A percentile compares a stretch with the other conserved stretches of the same genome.
phyloP scores from a whole-genome alignment of 1,140 invertebrate genomes.

The Ephestia elutella region DNA sequence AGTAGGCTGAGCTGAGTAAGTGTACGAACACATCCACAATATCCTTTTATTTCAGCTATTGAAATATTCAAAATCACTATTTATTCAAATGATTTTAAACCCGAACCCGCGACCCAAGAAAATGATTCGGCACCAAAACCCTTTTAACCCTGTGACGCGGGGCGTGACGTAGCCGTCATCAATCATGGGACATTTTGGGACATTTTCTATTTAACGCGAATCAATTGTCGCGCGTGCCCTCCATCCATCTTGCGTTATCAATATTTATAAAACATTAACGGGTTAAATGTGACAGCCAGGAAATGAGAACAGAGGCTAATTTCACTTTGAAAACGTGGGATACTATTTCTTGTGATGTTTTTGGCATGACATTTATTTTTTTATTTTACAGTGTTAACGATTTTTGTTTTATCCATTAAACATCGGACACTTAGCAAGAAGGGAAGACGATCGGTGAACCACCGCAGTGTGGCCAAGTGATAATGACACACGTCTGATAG shows the following conservation, averaged over 20 bases:
- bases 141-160: slow-evolving; percentile 47
- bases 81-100: background rate
- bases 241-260: slow-evolving; percentile 68
- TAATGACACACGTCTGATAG: too few relatives aligned
- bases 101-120: slow-evolving; percentile 12
- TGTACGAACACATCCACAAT: too few relatives aligned
- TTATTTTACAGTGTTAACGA: too few relatives aligned
- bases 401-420: too few relatives aligned
- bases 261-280: slow-evolving; percentile 54
- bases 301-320: slow-evolving; percentile 21
- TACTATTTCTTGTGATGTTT: background rate
- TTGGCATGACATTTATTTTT: too few relatives aligned
- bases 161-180: slow-evolving; percentile 55
- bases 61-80: background rate
- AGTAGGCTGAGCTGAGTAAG: too few relatives aligned
- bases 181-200: slow-evolving; percentile 39
- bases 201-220: slow-evolving; percentile 62
- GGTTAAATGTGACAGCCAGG: slow-evolving; percentile 24
- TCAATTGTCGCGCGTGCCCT: slow-evolving; percentile 62
- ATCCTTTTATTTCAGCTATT: too few relatives aligned
- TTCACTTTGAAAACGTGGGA: slow-evolving; percentile 3
- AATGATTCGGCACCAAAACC: slow-evolving; percentile 25
- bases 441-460: too few relatives aligned
- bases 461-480: too few relatives aligned
- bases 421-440: too few relatives aligned